Percentiles rank a stretch among this genome's conserved stretches.
phyloP scores from a whole-genome alignment of 2,113 vertebrate species.

The Sphaerodactylus townsendi region DNA sequence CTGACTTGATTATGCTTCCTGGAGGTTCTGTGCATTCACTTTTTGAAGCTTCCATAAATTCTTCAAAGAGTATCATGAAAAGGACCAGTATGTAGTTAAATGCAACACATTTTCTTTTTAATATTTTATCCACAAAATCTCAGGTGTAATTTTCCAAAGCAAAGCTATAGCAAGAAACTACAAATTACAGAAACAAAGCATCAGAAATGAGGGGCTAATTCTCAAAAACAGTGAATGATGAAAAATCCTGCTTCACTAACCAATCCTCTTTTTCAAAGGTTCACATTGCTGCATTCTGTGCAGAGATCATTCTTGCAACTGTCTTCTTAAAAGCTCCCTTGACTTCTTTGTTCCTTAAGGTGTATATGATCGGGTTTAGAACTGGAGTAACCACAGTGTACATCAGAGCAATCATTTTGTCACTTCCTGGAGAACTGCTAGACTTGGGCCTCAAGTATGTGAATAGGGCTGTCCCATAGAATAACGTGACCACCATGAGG shows the following conservation, averaged over 20 bases:
- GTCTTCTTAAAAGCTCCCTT: slow-evolving; percentile 44
- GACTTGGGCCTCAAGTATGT: slow-evolving; percentile 46
- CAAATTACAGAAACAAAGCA: neutral
- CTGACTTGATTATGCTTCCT: no score
- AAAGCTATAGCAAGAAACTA: neutral
- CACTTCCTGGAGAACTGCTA: slow-evolving; percentile 30
- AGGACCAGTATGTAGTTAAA: neutral
- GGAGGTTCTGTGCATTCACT: no score
- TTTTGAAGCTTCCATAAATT: no score
- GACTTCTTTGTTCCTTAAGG: slow-evolving; percentile 52
- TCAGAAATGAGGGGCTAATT: neutral
- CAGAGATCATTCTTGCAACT: neutral
- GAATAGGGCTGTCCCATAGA: slow-evolving; percentile 49
- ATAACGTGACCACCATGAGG: slow-evolving; percentile 46
- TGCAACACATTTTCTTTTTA: neutral
- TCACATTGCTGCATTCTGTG: neutral
- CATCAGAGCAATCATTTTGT: slow-evolving; percentile 46
- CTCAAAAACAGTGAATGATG: neutral
- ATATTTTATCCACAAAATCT: neutral
- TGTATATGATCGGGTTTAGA: slow-evolving; percentile 60
- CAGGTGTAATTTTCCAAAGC: no score
- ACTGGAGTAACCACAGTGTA: slow-evolving; percentile 54
- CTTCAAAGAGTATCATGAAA: neutral
- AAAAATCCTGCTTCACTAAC: neutral
- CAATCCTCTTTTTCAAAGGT: neutral